Conservation (phyloP, 2,113 vertebrate species). For the Columba livia region DNA sequence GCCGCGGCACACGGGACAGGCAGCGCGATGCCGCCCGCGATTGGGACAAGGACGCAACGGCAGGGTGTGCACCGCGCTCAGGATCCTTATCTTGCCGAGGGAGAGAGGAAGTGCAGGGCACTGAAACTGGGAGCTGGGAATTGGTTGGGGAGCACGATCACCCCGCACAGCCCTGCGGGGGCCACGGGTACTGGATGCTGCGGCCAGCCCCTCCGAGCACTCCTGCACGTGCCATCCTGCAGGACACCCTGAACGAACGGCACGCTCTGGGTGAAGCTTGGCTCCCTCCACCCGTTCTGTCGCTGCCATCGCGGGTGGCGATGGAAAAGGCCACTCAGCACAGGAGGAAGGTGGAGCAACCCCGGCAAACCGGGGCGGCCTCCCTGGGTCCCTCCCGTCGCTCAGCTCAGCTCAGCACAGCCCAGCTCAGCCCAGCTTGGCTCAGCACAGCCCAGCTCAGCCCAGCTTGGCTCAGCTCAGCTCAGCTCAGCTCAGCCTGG, state of each 20-base stretch:
- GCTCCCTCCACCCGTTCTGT: not conserved
- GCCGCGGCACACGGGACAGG: not conserved
- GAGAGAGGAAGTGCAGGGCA: not conserved
- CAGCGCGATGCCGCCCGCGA: not conserved
- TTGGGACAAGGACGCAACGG: not conserved
- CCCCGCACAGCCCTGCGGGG: not conserved
- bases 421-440: too few relatives aligned
- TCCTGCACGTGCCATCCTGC: not conserved
- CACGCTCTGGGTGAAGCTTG: accelerated
- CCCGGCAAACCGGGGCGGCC: not conserved
- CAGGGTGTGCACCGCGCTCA: not conserved
- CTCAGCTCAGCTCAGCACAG: not conserved
- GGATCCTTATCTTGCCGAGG: conserved; percentile 6
- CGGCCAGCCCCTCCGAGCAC: not conserved
- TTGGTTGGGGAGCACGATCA: not conserved
- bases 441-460: too few relatives aligned
- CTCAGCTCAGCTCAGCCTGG: too few relatives aligned
- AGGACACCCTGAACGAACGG: not conserved
- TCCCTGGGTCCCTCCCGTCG: not conserved
- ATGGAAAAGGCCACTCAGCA: not conserved
- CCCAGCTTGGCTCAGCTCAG: too few relatives aligned
- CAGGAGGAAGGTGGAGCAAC: accelerated
- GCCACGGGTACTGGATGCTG: not conserved
- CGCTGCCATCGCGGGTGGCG: accelerated
- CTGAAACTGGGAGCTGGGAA: not conserved